A percentile compares a stretch with the other conserved stretches of the same genome.
These are phyloP conservation scores for Silurus meridionalis DNA, from an alignment of 2,113 vertebrate genomes.

Conservation along the genomic window DNA sequence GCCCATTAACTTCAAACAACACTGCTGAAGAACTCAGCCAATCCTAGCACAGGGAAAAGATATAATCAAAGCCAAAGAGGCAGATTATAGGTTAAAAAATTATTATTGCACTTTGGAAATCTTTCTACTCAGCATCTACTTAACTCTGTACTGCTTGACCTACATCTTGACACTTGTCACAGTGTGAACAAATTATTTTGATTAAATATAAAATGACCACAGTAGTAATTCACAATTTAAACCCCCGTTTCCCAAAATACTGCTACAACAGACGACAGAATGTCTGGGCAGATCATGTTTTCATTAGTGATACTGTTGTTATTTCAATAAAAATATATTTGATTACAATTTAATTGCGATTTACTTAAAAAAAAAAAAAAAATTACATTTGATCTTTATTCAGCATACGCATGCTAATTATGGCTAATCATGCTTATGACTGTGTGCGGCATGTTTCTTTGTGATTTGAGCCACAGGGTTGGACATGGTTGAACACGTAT, in stretches of 20 bases:
- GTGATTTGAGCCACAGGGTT: background rate
- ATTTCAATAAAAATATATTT: background rate
- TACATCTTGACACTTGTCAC: background rate
- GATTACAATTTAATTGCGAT: background rate
- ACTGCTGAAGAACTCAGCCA: background rate
- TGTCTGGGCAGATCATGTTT: background rate
- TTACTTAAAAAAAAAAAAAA: background rate
- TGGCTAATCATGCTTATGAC: background rate
- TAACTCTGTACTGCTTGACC: background rate
- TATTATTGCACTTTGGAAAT: background rate
- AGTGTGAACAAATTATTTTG: background rate
- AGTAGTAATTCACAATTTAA: background rate
- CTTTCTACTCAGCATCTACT: background rate
- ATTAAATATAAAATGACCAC: background rate
- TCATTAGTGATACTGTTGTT: background rate
- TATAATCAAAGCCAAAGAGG: background rate
- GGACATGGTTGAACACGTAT: background rate
- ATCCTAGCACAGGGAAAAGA: background rate
- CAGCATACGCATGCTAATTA: background rate
- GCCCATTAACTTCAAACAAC: background rate
- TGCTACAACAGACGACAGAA: background rate
- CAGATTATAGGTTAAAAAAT: background rate
- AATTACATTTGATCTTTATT: background rate
- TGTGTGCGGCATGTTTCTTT: background rate
- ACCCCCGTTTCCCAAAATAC: background rate